Conservation (phyloP, 1,140 invertebrate genomes). For the Bombus balteatus region DNA sequence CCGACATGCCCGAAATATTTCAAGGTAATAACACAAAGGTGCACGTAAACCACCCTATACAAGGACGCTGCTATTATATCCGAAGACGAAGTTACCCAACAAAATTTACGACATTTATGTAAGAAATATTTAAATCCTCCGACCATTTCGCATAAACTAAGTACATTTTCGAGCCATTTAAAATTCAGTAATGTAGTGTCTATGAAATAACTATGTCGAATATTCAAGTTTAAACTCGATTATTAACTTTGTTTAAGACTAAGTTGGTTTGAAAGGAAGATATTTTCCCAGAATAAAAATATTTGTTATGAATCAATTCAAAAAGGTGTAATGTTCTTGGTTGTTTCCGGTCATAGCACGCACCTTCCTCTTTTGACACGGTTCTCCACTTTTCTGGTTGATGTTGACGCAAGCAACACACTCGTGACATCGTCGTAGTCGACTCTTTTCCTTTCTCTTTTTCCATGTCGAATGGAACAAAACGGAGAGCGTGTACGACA, state of each 20-base stretch:
- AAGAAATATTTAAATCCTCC: not conserved
- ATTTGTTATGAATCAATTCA: not conserved
- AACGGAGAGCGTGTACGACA: not conserved
- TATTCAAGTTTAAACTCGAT: too few relatives aligned
- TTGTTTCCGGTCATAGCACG: not conserved
- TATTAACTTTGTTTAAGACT: too few relatives aligned
- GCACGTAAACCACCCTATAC: not conserved
- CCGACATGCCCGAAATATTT: constrained; percentile 37
- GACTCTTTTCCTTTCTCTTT: not conserved
- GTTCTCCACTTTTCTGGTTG: constrained; percentile 11
- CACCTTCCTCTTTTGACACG: constrained; percentile 12
- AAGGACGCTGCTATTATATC: not conserved
- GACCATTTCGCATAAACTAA: not conserved
- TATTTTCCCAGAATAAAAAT: too few relatives aligned
- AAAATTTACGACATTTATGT: constrained; percentile 28
- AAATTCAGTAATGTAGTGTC: not conserved
- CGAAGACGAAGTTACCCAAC: not conserved
- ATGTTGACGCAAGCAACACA: not conserved
- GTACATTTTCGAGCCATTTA: not conserved
- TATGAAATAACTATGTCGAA: not conserved
- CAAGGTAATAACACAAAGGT: constrained; percentile 43
- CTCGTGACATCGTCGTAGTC: not conserved
- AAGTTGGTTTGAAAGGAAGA: too few relatives aligned
- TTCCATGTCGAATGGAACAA: constrained; percentile 15
- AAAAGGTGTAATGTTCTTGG: not conserved